Percentiles rank a stretch among this genome's conserved stretches.
Conservation (phyloP, 2,113 vertebrate genomes). For the Tor tambroides region DNA sequence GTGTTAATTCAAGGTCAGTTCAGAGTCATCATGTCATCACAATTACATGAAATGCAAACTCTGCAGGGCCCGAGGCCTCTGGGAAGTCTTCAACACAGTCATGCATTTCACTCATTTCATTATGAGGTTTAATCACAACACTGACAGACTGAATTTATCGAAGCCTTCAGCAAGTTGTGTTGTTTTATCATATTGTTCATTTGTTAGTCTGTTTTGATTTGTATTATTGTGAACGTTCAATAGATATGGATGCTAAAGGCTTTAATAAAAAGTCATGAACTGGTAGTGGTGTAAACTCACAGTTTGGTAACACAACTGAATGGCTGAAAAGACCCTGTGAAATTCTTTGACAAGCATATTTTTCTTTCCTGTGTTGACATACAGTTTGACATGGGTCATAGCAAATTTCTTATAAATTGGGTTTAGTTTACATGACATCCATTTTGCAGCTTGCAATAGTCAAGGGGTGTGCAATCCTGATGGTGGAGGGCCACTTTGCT, state of each 20-base stretch:
- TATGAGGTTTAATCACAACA: slow-evolving; percentile 41
- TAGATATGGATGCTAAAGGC: slow-evolving; percentile 40
- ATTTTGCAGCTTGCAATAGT: background rate
- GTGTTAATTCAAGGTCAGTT: slow-evolving; percentile 49
- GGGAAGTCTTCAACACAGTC: slow-evolving; percentile 8
- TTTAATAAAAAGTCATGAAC: slow-evolving; percentile 46
- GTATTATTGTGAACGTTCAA: background rate
- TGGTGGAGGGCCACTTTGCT: background rate
- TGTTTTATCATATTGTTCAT: background rate
- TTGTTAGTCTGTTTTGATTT: background rate
- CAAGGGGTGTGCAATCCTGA: background rate
- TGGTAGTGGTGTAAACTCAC: slow-evolving; percentile 54
- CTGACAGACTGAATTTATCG: slow-evolving; percentile 14
- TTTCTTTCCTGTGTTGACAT: background rate
- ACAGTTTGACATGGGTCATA: background rate
- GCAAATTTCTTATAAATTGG: background rate
- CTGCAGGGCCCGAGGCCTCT: slow-evolving; percentile 31
- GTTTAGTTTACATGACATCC: background rate
- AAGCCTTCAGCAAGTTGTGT: slow-evolving; percentile 9
- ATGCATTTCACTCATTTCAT: slow-evolving; percentile 47
- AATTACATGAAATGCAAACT: slow-evolving; percentile 42
- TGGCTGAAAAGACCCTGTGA: background rate
- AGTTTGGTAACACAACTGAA: slow-evolving; percentile 26
- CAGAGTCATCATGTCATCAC: slow-evolving; percentile 36
- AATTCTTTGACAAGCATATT: background rate